Percentiles rank a stretch among this genome's conserved stretches.
phyloP scores from a whole-genome alignment of 2,113 vertebrate genomes.

The Eolophus roseicapilla region DNA sequence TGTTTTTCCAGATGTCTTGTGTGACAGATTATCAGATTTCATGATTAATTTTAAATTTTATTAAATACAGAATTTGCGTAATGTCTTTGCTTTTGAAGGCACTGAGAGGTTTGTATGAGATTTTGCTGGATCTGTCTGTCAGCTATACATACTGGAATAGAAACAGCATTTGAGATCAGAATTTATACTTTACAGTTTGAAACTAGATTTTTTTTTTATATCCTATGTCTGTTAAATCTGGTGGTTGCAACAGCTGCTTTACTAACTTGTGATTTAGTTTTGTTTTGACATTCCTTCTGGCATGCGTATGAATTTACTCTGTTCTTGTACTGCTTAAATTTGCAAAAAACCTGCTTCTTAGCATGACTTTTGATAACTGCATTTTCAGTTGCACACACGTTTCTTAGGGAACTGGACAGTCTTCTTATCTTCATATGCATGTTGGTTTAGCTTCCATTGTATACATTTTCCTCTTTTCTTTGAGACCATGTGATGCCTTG shows the following conservation, averaged over 20 bases:
- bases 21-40: background rate
- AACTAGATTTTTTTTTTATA: background rate
- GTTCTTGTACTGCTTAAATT: background rate
- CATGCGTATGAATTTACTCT: background rate
- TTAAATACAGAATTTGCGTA: background rate
- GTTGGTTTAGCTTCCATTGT: background rate
- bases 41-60: background rate
- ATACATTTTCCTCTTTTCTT: background rate
- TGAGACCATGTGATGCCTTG: background rate
- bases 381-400: background rate
- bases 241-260: slow-evolving; percentile 31
- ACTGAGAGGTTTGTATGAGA: background rate
- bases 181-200: background rate
- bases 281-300: slow-evolving; percentile 29
- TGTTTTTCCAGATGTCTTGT: background rate
- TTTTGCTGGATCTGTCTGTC: slow-evolving; percentile 17
- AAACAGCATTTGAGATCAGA: slow-evolving; percentile 7
- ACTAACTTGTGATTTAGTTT: slow-evolving; percentile 14
- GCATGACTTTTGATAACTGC: background rate
- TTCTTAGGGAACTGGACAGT: background rate
- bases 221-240: background rate
- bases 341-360: background rate
- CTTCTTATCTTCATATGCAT: background rate
- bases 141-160: background rate
- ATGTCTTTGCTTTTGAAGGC: background rate